Conservation (phyloP, 2,113 vertebrate species). For the Larimichthys crocea region DNA sequence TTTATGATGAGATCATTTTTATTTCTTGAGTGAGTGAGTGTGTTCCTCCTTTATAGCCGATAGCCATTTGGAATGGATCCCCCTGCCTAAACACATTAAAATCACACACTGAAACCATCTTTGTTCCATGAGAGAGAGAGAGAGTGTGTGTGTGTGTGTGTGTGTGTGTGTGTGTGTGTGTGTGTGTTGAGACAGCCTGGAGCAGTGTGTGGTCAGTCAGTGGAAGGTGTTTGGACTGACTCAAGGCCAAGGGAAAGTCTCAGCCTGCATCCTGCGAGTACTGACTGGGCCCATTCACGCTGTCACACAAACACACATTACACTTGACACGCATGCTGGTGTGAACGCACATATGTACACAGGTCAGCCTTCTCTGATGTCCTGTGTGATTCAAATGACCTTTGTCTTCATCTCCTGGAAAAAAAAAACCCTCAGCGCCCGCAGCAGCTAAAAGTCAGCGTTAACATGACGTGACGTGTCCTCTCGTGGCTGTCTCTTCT, state of each 20-base stretch:
- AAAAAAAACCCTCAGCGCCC: not conserved
- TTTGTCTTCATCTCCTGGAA: conserved; percentile 2
- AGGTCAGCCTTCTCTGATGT: conserved; percentile 8
- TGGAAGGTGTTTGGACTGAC: conserved; percentile 62
- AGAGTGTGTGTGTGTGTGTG: not conserved
- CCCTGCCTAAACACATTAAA: conserved; percentile 16
- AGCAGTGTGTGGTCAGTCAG: conserved; percentile 48
- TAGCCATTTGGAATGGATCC: not conserved
- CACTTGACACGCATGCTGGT: conserved; percentile 4
- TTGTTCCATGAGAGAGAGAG: too few relatives aligned
- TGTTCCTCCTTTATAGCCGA: not conserved
- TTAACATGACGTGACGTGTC: conserved; percentile 16
- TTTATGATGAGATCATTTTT: not conserved
- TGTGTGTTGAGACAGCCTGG: conserved; percentile 29
- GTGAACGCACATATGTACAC: not conserved
- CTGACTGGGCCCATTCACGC: conserved; percentile 44
- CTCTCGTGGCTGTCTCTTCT: conserved; percentile 13
- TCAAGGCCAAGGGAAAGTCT: conserved; percentile 55
- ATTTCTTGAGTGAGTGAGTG: conserved; percentile 5
- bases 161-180: not conserved
- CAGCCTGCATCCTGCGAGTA: conserved; percentile 38
- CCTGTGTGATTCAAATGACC: conserved; percentile 2
- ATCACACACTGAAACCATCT: conserved; percentile 14
- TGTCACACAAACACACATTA: not conserved
- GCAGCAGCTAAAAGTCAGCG: not conserved